A percentile compares a stretch with the other conserved stretches of the same genome.
Conservation (phyloP, 2,888 invertebrate genomes). For the Ochropacha duplaris region DNA sequence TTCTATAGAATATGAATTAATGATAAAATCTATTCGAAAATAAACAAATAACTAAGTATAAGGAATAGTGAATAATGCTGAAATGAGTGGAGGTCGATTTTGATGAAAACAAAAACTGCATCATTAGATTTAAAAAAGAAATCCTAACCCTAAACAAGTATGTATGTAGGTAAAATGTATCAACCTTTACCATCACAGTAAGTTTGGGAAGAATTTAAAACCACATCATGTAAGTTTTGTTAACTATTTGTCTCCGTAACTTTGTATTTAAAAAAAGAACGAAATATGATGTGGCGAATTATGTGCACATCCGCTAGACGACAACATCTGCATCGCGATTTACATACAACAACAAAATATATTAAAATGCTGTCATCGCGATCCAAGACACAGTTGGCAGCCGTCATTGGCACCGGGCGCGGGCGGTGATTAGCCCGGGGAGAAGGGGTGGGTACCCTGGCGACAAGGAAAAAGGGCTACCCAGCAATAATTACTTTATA, state of each 20-base stretch:
- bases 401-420: constrained; percentile 78
- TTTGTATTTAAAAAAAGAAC: constrained; percentile 12
- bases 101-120: too few species aligned
- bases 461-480: constrained; percentile 81
- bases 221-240: neutral
- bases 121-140: too few species aligned
- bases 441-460: constrained; percentile 43
- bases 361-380: constrained; percentile 80
- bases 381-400: constrained; percentile 73
- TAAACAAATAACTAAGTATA: too few species aligned
- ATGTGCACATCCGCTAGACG: constrained; percentile 34
- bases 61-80: too few species aligned
- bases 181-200: too few species aligned
- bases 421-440: constrained; percentile 67
- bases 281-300: constrained; percentile 34
- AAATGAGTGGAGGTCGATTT: too few species aligned
- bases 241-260: constrained; percentile 11
- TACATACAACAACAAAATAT: constrained; percentile 79
- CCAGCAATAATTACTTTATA: constrained; percentile 79
- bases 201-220: too few species aligned
- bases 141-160: too few species aligned
- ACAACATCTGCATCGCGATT: constrained; percentile 67
- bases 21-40: too few species aligned
- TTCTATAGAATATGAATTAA: too few species aligned
- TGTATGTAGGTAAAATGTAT: too few species aligned